A percentile compares a stretch with the other conserved stretches of the same genome.
These are phyloP conservation scores for Melanotus villosus DNA, from an alignment of 2,888 invertebrate genomes.

Conservation along the genomic window DNA sequence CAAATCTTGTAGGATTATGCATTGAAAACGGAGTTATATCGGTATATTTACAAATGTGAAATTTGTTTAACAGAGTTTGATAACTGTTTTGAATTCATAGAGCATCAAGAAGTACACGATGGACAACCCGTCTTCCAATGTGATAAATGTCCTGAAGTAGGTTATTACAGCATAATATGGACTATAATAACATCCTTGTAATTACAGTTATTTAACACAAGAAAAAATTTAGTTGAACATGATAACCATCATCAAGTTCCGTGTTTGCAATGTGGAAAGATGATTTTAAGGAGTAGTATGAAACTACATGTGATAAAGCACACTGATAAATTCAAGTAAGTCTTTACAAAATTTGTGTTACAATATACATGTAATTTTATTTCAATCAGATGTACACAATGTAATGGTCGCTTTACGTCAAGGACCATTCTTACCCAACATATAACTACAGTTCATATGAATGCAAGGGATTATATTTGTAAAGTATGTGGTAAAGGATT, in stretches of 20 bases:
- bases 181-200: background rate
- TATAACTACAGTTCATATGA: slow-evolving; percentile 58
- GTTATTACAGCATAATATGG: background rate
- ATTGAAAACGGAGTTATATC: slow-evolving; percentile 41
- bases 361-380: too few species aligned
- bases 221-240: slow-evolving; percentile 56
- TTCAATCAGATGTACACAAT: slow-evolving; percentile 54
- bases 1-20: slow-evolving; percentile 46
- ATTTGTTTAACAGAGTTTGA: slow-evolving; percentile 55
- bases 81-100: slow-evolving; percentile 56
- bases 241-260: slow-evolving; percentile 56
- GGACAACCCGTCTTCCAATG: slow-evolving; percentile 59
- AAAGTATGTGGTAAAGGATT: slow-evolving; percentile 60
- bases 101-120: slow-evolving; percentile 58
- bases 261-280: slow-evolving; percentile 58
- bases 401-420: slow-evolving; percentile 57
- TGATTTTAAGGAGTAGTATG: slow-evolving; percentile 57
- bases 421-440: slow-evolving; percentile 57
- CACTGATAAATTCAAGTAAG: slow-evolving; percentile 56
- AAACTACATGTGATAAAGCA: slow-evolving; percentile 58
- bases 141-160: slow-evolving; percentile 56
- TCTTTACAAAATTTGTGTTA: too few species aligned
- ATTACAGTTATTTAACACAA: slow-evolving; percentile 53
- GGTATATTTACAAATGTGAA: slow-evolving; percentile 54
- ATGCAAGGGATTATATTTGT: slow-evolving; percentile 59